Conservation (phyloP, 1,140 invertebrate genomes). For the Tetranychus urticae region DNA sequence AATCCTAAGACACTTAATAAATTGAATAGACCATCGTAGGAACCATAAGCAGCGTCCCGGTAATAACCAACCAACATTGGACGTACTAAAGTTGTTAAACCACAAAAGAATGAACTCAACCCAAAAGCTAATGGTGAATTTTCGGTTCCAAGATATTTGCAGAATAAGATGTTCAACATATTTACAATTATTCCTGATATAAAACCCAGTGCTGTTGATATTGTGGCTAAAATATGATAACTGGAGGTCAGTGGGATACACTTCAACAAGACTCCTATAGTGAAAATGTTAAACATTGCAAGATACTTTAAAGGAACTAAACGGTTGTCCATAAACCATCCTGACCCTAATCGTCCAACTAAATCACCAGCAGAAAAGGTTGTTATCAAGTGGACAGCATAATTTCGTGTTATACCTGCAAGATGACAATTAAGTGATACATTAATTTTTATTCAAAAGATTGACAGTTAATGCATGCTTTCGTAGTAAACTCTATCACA, state of each 20-base stretch:
- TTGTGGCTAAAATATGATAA: background rate
- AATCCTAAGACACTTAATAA: background rate
- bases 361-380: background rate
- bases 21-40: conserved; percentile 1
- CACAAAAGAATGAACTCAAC: background rate
- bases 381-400: background rate
- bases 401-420: background rate
- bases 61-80: conserved; percentile 2
- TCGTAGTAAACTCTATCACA: too few relatives aligned
- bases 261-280: background rate
- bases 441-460: too few relatives aligned
- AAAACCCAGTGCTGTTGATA: background rate
- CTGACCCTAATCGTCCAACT: background rate
- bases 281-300: background rate
- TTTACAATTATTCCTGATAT: background rate
- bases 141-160: conserved; percentile 1
- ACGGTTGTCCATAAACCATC: background rate
- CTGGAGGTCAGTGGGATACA: background rate
- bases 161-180: background rate
- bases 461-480: too few relatives aligned
- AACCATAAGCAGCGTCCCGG: background rate
- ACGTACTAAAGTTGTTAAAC: background rate
- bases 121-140: background rate
- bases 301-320: background rate
- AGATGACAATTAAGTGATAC: background rate